phyloP scores from a whole-genome alignment of 2,888 invertebrate species.

The Synergus umbraculus region DNA sequence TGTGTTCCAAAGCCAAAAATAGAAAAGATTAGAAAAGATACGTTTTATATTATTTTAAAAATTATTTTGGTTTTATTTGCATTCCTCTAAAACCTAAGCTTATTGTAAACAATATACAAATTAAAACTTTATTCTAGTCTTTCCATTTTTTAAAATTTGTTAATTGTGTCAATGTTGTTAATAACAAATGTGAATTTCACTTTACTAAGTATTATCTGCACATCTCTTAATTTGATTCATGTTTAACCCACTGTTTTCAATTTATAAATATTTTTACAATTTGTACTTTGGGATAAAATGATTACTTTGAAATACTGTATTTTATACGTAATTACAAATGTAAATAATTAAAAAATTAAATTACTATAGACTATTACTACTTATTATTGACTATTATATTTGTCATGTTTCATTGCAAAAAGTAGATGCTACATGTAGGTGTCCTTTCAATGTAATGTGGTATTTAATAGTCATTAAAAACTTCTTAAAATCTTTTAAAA shows the following conservation, averaged over 20 bases:
- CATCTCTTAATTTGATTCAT: neutral
- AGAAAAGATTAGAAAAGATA: neutral
- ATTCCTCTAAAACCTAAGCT: neutral
- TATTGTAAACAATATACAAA: neutral
- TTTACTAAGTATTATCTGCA: constrained; percentile 5
- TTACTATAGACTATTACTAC: neutral
- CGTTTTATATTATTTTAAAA: neutral
- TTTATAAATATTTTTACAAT: constrained; percentile 12
- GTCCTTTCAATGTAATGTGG: no score
- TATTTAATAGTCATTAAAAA: no score
- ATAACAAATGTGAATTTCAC: neutral
- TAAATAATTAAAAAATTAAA: neutral
- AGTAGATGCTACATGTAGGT: no score
- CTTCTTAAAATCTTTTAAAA: no score
- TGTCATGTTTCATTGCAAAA: neutral
- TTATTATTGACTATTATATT: neutral
- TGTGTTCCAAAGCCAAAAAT: neutral
- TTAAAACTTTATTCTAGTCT: constrained; percentile 15
- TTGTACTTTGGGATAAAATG: neutral
- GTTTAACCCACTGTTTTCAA: neutral
- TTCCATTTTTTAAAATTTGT: neutral
- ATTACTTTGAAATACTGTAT: neutral
- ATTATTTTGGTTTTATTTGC: neutral
- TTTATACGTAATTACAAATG: neutral
- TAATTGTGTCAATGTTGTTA: neutral